Base-by-base conservation (phyloP, 1,140 invertebrate species). In the Drosophila hydei region DNA sequence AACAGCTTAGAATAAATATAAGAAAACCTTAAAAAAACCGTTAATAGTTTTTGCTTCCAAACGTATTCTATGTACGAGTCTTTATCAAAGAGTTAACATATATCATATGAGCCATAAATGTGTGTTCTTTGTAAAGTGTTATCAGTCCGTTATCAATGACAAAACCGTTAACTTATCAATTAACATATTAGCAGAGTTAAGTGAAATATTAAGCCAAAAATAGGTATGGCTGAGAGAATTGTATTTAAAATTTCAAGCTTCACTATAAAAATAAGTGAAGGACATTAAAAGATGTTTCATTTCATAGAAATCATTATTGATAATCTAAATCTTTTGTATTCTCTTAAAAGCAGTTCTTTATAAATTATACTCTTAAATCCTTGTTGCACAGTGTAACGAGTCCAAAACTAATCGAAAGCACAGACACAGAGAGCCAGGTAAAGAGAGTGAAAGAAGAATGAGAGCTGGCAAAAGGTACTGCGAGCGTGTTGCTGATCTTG, bases 401-500 rank as follows among this genome's bases (percentile, higher is more conserved):
- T 30, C 14, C 7, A 36, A 61, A 64, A 63, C 48, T 58, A 45
- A 21, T 30, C 14, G 6, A 36, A 61, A 64, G 59, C 42, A 43
- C n/a, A 43, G 18, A 25, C 12, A 59, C 38, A 7, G 11, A 18
- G 16, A 40, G 16, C 21, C 51, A 40, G n/a, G 11, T 19, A 12
- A 45, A 19, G 30, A 40, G 54, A 65, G 30, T 25, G 14, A 42
- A 40, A 55, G 45, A 36, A 69, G 40, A 45, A 69, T 4, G 8
- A 52, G 23, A 21, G 16, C 25, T 9, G 23, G 18, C 6, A 25
- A 30, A 16, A 63, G 25, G 25, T 33, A 23, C 14, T 63, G 76
- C 60, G 67, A 80, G 74, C 47, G 14, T 51, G 9, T 16, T 43
- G 25, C 18, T 45, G 25, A 69, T 54, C 30, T 33, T 8, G 30